Percentiles rank a stretch among this genome's conserved stretches.
Evolutionary conservation across 2,797 vertebrate species (phyloP).

Genomic region (Sebastes paucispinis): DNA sequence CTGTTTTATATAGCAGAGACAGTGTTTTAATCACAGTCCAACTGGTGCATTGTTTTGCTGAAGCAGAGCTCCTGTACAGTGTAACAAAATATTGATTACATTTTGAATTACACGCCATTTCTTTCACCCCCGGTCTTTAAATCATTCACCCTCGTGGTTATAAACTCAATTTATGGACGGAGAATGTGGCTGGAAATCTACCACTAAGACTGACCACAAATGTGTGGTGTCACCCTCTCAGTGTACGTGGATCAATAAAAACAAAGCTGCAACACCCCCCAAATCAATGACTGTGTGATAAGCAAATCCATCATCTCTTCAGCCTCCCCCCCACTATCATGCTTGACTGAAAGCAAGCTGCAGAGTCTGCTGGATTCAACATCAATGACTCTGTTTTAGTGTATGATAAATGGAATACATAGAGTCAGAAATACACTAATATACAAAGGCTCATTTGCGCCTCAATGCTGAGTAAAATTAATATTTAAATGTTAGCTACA

Average conservation of each 20-base stretch:
- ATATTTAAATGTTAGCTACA: not conserved
- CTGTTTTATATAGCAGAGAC: not conserved
- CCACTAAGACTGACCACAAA: constrained; percentile 24
- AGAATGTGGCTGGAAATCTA: constrained; percentile 45
- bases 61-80: not conserved
- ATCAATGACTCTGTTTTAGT: not conserved
- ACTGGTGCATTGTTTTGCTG: constrained; percentile 4
- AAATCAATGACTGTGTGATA: constrained; percentile 65
- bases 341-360: not conserved
- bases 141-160: constrained; percentile 33
- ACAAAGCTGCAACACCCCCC: constrained; percentile 32
- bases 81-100: constrained; percentile 29
- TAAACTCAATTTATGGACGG: constrained; percentile 55
- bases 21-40: not conserved
- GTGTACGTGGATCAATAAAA: constrained; percentile 64
- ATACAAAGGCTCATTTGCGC: not conserved
- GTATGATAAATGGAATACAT: not conserved
- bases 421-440: not conserved
- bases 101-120: constrained; percentile 23
- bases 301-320: constrained; percentile 62
- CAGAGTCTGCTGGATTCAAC: not conserved
- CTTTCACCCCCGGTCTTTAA: constrained; percentile 13
- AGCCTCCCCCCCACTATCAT: not conserved
- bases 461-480: not conserved
- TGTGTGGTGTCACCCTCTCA: constrained; percentile 39